phyloP scores from a whole-genome alignment of 1,140 invertebrate species.

The Drosophila carrolli region DNA sequence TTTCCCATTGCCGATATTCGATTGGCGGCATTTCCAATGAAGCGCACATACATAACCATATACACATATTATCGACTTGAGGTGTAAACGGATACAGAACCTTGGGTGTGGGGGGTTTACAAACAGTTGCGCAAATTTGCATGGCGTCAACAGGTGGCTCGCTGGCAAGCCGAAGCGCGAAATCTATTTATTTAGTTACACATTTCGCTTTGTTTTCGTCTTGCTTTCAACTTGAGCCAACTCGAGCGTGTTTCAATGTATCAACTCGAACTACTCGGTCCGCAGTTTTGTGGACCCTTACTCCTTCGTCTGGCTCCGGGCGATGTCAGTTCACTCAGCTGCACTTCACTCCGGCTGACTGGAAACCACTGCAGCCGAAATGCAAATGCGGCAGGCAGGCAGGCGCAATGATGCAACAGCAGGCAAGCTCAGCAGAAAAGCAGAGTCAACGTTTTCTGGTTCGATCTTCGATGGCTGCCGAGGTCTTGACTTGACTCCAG shows the following conservation, averaged over 20 bases:
- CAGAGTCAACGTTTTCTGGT: constrained; percentile 37
- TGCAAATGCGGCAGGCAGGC: constrained; percentile 35
- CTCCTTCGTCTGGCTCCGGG: constrained; percentile 21
- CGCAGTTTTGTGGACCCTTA: constrained; percentile 49
- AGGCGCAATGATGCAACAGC: constrained; percentile 56
- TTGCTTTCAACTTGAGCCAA: constrained; percentile 49
- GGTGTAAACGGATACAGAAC: constrained; percentile 57
- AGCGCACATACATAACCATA: background rate
- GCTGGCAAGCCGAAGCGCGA: constrained; percentile 51
- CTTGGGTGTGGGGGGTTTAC: constrained; percentile 11
- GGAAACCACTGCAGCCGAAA: constrained; percentile 32
- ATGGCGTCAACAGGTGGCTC: constrained; percentile 73
- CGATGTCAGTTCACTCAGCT: constrained; percentile 53
- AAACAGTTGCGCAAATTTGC: constrained; percentile 76
- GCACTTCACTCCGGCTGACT: constrained; percentile 21
- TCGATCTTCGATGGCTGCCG: constrained; percentile 41
- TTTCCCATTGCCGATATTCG: constrained; percentile 38
- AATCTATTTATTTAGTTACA: constrained; percentile 77
- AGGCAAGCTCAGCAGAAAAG: constrained; percentile 67
- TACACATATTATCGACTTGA: constrained; percentile 18
- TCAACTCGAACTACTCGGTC: constrained; percentile 54
- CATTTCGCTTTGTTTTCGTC: constrained; percentile 45
- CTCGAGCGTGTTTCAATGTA: constrained; percentile 59
- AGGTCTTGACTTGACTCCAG: constrained; percentile 10
- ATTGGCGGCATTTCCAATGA: constrained; percentile 33